Evolutionary conservation across 2,797 vertebrate genomes (phyloP).

Genomic region (Myotis pilosus): DNA sequence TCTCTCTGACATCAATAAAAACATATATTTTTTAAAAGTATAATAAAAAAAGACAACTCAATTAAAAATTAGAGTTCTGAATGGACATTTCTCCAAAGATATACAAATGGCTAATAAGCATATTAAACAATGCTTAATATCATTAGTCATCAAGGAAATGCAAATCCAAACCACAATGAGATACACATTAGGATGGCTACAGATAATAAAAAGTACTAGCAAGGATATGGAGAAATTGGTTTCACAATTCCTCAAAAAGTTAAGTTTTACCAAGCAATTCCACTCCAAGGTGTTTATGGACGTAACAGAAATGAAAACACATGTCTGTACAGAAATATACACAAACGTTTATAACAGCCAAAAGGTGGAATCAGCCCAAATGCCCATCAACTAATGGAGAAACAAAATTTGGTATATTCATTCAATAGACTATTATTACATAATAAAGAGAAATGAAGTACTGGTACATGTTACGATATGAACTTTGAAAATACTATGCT

Average conservation of each 20-base stretch:
- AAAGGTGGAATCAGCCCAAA: background rate
- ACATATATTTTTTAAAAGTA: too few species aligned
- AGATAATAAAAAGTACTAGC: background rate
- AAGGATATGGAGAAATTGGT: background rate
- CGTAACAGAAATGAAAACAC: background rate
- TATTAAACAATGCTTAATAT: background rate
- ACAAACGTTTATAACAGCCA: background rate
- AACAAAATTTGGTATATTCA: background rate
- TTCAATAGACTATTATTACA: background rate
- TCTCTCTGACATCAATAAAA: too few species aligned
- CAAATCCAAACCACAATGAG: background rate
- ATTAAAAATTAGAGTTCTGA: background rate
- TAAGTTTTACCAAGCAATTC: background rate
- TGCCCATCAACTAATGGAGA: background rate
- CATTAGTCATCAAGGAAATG: background rate
- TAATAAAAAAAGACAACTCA: background rate
- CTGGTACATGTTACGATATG: background rate
- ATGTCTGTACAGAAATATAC: background rate
- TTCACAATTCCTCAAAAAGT: background rate
- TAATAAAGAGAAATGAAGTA: background rate
- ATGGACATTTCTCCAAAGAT: background rate
- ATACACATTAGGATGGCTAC: background rate
- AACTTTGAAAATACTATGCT: background rate
- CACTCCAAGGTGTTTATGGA: background rate
- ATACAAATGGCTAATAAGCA: background rate